Conservation (phyloP, 2,113 vertebrate species). For the Dolichallabes microphthalmus region DNA sequence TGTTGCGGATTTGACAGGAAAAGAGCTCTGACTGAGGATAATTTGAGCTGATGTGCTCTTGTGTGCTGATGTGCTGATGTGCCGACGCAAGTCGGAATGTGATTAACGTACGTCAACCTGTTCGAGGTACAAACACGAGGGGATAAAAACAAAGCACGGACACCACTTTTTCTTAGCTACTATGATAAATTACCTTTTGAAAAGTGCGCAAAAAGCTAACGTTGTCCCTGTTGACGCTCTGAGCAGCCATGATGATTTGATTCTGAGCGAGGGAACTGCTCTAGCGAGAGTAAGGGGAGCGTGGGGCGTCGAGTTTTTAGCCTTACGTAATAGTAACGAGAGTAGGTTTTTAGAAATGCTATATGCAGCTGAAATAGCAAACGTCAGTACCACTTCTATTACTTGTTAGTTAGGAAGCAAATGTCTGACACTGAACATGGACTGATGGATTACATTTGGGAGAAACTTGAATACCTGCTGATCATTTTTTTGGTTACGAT, state of each 20-base stretch:
- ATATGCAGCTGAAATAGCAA: background rate
- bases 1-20: constrained; percentile 33
- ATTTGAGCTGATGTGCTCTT: constrained; percentile 22
- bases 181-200: background rate
- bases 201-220: background rate
- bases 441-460: background rate
- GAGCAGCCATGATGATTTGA: background rate
- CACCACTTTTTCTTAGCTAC: background rate
- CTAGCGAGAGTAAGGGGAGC: background rate
- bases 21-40: constrained; percentile 28
- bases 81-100: background rate
- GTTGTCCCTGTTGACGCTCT: background rate
- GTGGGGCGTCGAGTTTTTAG: too few species aligned
- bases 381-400: background rate
- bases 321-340: too few species aligned
- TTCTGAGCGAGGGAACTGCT: background rate
- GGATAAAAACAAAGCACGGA: background rate
- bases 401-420: background rate
- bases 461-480: background rate
- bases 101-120: background rate
- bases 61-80: too few species aligned
- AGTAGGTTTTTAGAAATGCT: background rate
- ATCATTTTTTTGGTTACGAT: background rate
- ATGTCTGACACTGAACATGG: background rate
- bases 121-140: background rate